Conservation (phyloP, 2,797 vertebrate species). For the Pipistrellus nathusii region DNA sequence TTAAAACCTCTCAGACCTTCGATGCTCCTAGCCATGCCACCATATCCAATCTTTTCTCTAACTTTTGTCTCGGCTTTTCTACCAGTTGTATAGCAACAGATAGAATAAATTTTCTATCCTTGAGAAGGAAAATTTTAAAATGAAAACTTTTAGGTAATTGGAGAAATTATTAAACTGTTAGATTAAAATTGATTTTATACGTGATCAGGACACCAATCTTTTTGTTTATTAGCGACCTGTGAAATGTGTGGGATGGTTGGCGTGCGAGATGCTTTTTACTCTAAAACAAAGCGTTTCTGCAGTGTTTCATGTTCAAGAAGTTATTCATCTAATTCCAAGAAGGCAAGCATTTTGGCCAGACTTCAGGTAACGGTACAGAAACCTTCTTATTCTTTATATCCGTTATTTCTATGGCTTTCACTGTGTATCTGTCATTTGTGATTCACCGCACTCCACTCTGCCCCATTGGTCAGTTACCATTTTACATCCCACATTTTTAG, state of each 20-base stretch:
- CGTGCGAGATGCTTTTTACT: slow-evolving; percentile 99
- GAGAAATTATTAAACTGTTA: not conserved
- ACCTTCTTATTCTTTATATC: slow-evolving; percentile 84
- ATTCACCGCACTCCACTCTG: slow-evolving; percentile 44
- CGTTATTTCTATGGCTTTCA: slow-evolving; percentile 59
- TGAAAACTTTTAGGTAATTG: not conserved
- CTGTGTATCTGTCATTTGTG: slow-evolving; percentile 33
- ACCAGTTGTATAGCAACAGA: not conserved
- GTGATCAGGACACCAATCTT: not conserved
- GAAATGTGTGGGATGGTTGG: slow-evolving; percentile 99
- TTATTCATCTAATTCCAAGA: slow-evolving; percentile 99
- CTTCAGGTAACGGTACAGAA: slow-evolving; percentile 95
- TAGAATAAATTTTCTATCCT: slow-evolving; percentile 20
- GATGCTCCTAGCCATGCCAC: not conserved
- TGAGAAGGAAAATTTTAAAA: not conserved
- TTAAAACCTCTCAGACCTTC: slow-evolving; percentile 13
- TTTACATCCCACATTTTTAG: slow-evolving; percentile 24
- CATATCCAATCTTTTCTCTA: not conserved
- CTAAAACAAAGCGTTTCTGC: slow-evolving; percentile 99
- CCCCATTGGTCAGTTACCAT: not conserved
- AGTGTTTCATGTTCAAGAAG: slow-evolving; percentile 99
- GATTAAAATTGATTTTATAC: slow-evolving; percentile 46
- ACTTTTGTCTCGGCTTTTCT: slow-evolving; percentile 3
- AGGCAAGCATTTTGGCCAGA: slow-evolving; percentile 99
- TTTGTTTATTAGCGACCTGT: slow-evolving; percentile 93